Base-by-base conservation (phyloP, 2,113 vertebrate species). In the Podiceps cristatus region DNA sequence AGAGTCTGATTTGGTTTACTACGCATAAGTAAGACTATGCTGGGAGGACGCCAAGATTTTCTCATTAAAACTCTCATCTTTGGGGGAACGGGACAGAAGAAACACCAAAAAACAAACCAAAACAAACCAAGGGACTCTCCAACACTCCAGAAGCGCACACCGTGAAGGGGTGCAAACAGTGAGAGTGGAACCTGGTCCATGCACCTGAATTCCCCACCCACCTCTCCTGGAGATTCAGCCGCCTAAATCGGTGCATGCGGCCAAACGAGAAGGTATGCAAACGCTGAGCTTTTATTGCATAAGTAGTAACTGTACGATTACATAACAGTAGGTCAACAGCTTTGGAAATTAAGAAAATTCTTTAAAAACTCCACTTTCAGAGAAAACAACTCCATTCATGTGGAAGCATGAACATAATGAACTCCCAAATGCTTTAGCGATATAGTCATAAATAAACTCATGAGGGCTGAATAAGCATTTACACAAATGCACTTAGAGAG, bases 401-500 rank as follows among this genome's bases (percentile, higher is more conserved):
- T 92, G 90, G 79, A 94, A 93, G 78, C 85, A 88, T 59, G 63
- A 91, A 78, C 55, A 89, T 85, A 96, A 96, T 93, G 90, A 97
- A 95, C 88, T 78, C 86, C 83, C 86, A 91, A 92, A 93, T 75
- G 83, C 83, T 95, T 95, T 33, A 93, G 91, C 4, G 31, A 86
- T 86, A 81, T 2, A 96, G 88, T 88, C 52, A 95, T 74, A 91
- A 95, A 92, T 83, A 96, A 95, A 92, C 63, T 77, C 88, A 80
- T 16, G 79, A 91, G 91, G 75, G 80, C 92, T 95, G 88, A 95
- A 80, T 86, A 95, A 97, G 92, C 91, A 96, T 87, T 92, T 95
- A 88, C 72, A 92, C 76, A 95, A 96, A 90, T 35, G 53, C 73
- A 93, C 66, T 91, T 82, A 22, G 72, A 64, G 85, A 85, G 55